Conservation (phyloP, 2,888 invertebrate species). For the Caenorhabditis imperialis region DNA sequence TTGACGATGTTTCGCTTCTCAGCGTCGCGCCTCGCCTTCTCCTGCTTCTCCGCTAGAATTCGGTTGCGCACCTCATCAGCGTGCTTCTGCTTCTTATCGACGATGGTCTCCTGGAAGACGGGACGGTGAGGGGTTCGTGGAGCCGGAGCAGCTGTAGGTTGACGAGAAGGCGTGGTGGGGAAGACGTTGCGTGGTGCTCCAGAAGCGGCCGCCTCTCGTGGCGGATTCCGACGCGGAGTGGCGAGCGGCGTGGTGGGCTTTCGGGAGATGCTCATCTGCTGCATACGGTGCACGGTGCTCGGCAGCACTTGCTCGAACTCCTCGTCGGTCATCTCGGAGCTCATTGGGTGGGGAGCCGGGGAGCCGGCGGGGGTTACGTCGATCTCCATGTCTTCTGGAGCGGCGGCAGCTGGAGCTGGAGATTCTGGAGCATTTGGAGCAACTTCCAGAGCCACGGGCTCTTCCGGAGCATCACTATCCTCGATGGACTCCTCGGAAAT, state of each 20-base stretch:
- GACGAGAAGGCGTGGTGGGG: slow-evolving; percentile 9
- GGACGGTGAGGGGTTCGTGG: slow-evolving; percentile 18
- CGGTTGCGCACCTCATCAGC: slow-evolving; percentile 17
- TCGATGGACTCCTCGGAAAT: no score
- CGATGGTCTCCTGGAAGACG: neutral
- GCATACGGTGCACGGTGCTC: slow-evolving; percentile 16
- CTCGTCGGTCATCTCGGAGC: slow-evolving; percentile 24
- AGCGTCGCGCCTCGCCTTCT: slow-evolving; percentile 15
- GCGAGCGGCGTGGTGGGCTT: slow-evolving; percentile 1
- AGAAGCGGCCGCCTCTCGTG: slow-evolving; percentile 6
- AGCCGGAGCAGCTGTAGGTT: neutral
- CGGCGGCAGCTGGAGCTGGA: neutral
- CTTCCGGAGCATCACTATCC: no score
- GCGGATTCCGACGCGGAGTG: slow-evolving; percentile 15
- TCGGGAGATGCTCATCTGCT: slow-evolving; percentile 27
- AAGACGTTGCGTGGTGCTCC: slow-evolving; percentile 34
- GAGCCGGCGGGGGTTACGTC: neutral
- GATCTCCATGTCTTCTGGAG: neutral
- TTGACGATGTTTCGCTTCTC: slow-evolving; percentile 17
- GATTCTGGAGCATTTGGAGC: neutral
- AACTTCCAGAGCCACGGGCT: neutral
- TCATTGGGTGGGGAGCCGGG: slow-evolving; percentile 17
- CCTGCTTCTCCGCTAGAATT: slow-evolving; percentile 26
- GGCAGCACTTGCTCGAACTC: slow-evolving; percentile 25
- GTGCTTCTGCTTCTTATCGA: slow-evolving; percentile 20